These are phyloP conservation scores for Mesoligia furuncula DNA, from an alignment of 2,888 invertebrate species.

Conservation along the genomic window DNA sequence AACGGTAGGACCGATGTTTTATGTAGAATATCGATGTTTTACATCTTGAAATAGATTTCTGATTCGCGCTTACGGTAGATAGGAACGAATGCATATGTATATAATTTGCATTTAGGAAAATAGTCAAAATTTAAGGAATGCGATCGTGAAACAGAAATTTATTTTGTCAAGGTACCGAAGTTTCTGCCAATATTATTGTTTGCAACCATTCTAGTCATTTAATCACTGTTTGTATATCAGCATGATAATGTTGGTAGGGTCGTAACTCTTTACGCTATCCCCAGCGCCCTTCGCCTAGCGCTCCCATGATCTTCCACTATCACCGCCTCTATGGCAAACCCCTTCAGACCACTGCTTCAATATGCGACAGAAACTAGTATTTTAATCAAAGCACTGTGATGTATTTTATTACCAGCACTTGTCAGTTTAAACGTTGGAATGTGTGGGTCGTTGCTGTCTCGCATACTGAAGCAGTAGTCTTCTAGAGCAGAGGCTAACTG, in stretches of 20 bases:
- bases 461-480: conserved; percentile 78
- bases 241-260: conserved; percentile 63
- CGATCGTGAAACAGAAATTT: conserved; percentile 72
- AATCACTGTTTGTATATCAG: conserved; percentile 54
- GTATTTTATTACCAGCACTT: conserved; percentile 62
- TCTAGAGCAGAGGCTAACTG: conserved; percentile 72
- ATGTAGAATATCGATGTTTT: conserved; percentile 61
- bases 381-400: conserved; percentile 65
- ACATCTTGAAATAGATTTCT: conserved; percentile 72
- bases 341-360: conserved; percentile 77
- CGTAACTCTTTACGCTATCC: conserved; percentile 75
- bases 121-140: conserved; percentile 65
- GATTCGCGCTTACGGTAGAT: conserved; percentile 65
- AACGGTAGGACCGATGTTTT: conserved; percentile 68
- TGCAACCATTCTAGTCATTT: conserved; percentile 52
- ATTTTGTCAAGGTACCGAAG: conserved; percentile 68
- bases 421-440: conserved; percentile 50
- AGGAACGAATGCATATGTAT: conserved; percentile 59
- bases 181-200: conserved; percentile 67
- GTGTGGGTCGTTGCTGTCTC: conserved; percentile 64
- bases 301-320: conserved; percentile 87
- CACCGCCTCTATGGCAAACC: conserved; percentile 84
- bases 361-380: conserved; percentile 73
- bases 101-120: conserved; percentile 61
- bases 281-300: conserved; percentile 86